Evolutionary conservation across 2,113 vertebrate species (phyloP), one percentile per base, ranked within the genome.

Genomic region (Sebastes schlegelii): DNA sequence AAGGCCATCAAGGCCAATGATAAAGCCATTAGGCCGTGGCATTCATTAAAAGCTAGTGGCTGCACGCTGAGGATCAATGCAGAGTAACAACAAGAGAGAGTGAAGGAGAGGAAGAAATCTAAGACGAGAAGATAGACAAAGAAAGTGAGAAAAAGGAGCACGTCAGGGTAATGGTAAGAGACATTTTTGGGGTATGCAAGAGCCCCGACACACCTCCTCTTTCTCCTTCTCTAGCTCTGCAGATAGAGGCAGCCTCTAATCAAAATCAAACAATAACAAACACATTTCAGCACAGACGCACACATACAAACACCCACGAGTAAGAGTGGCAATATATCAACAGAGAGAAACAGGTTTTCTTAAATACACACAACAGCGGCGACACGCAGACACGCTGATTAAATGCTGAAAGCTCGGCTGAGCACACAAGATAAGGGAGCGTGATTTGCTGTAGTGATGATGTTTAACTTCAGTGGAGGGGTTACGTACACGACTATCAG

Each of bases 11-110:
- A 74, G 85, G 78, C 86, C 89, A 82, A 86, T 90, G 87, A 92
- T 92, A 81, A 86, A 93, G 86, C 72, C 90, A 88, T 92, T 91
- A 94, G 88, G 87, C 73, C 80, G 58, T n/a, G 61, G 63, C 67
- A 83, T 88, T 90, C 88, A 92, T 93, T 93, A 87, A 87, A 91
- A 76, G 52, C 76, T 79, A 71, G 68, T 74, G 71, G 70, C 84
- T 74, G 79, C 61, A 23, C 17, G 3, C 57, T 58, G 65, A 69
- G 68, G 71, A 92, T 93, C 88, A 79, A 90, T 91, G 62, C 82
- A 68, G 67, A 80, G 65, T 79, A 19, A 79, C 86, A 87, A 82
- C 72, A 79, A 60, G 63, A 34, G 17, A 51, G 71, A 80, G 64
- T 14, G 13, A 48, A 67, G 8, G 40, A 34, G 13, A 73, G 43